Base-by-base conservation (phyloP, 2,888 invertebrate genomes). In the Nezara viridula region DNA sequence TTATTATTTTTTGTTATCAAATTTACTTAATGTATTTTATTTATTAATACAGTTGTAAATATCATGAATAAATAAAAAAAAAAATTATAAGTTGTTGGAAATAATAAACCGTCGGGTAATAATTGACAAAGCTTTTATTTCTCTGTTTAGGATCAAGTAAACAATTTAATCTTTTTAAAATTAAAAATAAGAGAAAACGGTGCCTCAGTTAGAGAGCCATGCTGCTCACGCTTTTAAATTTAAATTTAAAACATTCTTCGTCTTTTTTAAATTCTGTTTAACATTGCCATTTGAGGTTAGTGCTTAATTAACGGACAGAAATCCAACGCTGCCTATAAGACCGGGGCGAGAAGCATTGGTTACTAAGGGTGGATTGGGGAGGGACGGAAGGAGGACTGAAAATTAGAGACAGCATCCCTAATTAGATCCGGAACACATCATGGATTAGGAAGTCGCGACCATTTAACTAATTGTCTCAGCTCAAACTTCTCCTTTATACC, bases 361-460 rank as follows among this genome's bases (percentile, higher is more conserved):
- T 81, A 44, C n/a, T 14, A 44, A 44, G 88, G 88, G 73, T 32
- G 88, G 77, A 10, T 32, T 1, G 77, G 50, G 77, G n/a, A 37
- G 47, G 12, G 37, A n/a, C 24, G 49, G 81, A 37, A 77, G 49
- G 81, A 37, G 88, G 88, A 77, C 77, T 81, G 88, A 88, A 85
- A 85, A 88, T 88, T 88, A 88, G 88, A 88, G 85, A 32, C 52
- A 77, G 88, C 16, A 81, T 81, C 55, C 87, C 32, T 89, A 87
- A 89, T 89, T 86, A 89, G 89, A 89, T 81, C 87, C 89, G 89
- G 89, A 89, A 60, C 90, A 88, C 88, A 88, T 81, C 81, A 73
- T 81, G 88, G 88, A 88, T 88, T 88, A 88, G 88, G 88, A 88
- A 88, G 88, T 88, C 88, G 88, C 88, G 88, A 88, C 88, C 88